Conservation (phyloP, 2,113 vertebrate genomes). For the Petroica traversi region DNA sequence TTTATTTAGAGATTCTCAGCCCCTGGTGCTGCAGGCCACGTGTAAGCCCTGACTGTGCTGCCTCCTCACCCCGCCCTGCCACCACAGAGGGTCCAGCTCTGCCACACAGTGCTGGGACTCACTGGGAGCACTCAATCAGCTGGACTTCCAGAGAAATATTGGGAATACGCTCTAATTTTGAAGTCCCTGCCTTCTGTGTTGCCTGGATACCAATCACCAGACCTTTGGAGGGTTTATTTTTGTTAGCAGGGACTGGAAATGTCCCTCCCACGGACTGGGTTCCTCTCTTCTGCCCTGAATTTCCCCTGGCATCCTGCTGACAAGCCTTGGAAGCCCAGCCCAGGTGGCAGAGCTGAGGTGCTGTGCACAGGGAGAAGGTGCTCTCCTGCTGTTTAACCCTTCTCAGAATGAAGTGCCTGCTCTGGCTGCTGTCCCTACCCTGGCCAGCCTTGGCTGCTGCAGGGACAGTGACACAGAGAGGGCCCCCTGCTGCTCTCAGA, state of each 20-base stretch:
- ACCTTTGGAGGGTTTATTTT: constrained; percentile 2
- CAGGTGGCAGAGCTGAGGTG: not conserved
- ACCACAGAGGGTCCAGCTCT: not conserved
- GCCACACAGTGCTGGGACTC: not conserved
- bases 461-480: rapidly evolving
- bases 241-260: not conserved
- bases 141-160: not conserved
- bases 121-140: not conserved
- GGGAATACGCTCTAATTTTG: not conserved
- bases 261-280: not conserved
- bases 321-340: not conserved
- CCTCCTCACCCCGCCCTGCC: not conserved
- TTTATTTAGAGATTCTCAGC: not conserved
- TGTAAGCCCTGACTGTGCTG: not conserved
- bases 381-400: not conserved
- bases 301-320: not conserved
- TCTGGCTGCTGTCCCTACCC: not conserved
- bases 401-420: not conserved
- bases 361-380: not conserved
- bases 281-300: not conserved
- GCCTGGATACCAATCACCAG: constrained; percentile 34
- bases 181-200: not conserved
- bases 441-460: not conserved
- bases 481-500: not conserved
- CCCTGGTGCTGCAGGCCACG: not conserved